Base-by-base conservation (phyloP, 2,113 vertebrate species). In the Promerops cafer region DNA sequence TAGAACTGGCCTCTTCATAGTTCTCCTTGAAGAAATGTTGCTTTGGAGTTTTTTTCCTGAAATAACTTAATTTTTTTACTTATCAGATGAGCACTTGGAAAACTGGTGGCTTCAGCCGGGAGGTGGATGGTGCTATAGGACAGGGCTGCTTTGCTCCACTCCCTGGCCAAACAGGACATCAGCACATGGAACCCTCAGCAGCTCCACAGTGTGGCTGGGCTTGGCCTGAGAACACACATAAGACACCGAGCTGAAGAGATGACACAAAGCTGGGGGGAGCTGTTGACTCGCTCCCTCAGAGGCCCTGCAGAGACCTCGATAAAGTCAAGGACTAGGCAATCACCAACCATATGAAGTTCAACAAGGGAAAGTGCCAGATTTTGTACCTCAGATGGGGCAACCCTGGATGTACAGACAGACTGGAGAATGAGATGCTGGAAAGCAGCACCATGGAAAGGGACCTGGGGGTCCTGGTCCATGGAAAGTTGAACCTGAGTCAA, bases 401-500 rank as follows among this genome's bases (percentile, higher is more conserved):
- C 10, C 8, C 7, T 1, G 26, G 13, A 14, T 50, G 18, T 37
- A 33, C 1, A 1, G 33, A 49, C 17, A 64, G 11, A 37, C 9
- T 56, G 42, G 31, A 4, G 59, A 64, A 72, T 50, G 42, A 65
- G 31, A 37, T 2, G 7, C 5, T 80, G 22, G 42, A 50, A 15
- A 57, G 57, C 42, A 72, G 35, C 2, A 0, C 42, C 5, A 1
- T 15, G 10, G 35, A 88, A 56, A 57, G 35, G 26, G 31, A 31
- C 31, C 20, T 40, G 49, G 16, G 8, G 13, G 4, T n/a, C 30
- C 30, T 35, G 76, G 31, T 31, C 0, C 0, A 12, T 8, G 30
- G 40, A 24, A 71, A 63, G n/a, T 2, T 71, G 16, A 26, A 22
- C 0, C 5, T 22, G 31, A 49, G 26, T 4, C 66, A 80, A 31